Evolutionary conservation across 2,113 vertebrate species (phyloP).

Genomic region (Carettochelys insculpta): DNA sequence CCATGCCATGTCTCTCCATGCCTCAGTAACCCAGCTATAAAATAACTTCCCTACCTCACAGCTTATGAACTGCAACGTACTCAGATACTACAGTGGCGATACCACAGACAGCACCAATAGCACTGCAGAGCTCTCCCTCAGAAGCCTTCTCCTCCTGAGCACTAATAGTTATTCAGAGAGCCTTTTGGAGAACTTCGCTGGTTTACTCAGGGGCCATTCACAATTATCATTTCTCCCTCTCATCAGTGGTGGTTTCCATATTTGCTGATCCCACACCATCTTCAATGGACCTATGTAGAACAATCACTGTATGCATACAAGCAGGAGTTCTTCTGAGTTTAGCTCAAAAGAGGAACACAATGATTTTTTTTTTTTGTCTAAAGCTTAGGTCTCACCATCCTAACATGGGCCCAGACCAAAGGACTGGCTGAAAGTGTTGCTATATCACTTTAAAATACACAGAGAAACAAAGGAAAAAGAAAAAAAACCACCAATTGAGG

Average conservation of each 20-base stretch:
- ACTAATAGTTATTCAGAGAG: neutral
- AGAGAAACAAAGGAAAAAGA: neutral
- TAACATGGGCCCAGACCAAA: slow-evolving; percentile 1
- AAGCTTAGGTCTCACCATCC: slow-evolving; percentile 43
- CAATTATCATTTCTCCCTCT: rapidly evolving
- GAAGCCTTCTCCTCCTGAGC: neutral
- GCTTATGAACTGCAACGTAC: neutral
- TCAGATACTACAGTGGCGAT: neutral
- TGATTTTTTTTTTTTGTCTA: neutral
- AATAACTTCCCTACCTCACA: neutral
- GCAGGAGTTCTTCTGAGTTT: slow-evolving; percentile 21
- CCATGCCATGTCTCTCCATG: no score
- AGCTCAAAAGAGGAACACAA: neutral
- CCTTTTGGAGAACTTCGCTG: neutral
- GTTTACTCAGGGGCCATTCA: rapidly evolving
- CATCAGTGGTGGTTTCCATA: rapidly evolving
- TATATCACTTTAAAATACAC: neutral
- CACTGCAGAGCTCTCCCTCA: neutral
- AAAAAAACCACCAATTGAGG: neutral
- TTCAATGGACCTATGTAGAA: neutral
- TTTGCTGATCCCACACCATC: rapidly evolving
- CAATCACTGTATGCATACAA: neutral
- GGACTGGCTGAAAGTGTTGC: neutral
- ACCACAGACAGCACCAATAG: neutral
- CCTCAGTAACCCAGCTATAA: neutral